Evolutionary conservation across 1,140 invertebrate genomes (phyloP), one percentile per base, ranked within the genome.

Genomic region (Bombus waltoni): DNA sequence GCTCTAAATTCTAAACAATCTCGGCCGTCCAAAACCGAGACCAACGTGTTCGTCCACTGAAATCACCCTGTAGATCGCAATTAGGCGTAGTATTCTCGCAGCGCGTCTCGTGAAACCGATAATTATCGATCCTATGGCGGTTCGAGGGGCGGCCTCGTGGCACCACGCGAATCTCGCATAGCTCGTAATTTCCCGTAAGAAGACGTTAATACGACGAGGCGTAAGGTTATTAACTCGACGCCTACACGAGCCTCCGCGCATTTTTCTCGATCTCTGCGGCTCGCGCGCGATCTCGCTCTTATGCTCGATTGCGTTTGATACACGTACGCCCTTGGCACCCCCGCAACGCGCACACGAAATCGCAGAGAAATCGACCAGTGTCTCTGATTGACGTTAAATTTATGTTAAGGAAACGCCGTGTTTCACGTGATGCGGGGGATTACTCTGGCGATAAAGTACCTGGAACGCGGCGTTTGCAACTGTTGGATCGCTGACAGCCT

Each of bases 201-300:
- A 71, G 83, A 85, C 83, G 57, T 80, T 85, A 85, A 85, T 85
- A 66, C 83, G 83, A 85, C 77, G 83, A 85, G 83, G 84, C 79
- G 79, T 86, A 86, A 86, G 68, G 84, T 81, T 86, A 86, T 86
- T 86, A 86, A 86, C 84, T 81, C 44, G 78, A 57, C 78, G 59
- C 84, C 84, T 47, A 86, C 84, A 62, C 78, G 75, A 53, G 25
- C 68, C 62, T 28, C 4, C 28, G 53, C n/a, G 32, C 25, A 32
- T 38, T 85, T 80, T 85, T 80, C 44, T 32, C 74, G n/a, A 25
- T 28, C 25, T 28, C 22, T 15, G 22, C 3, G n/a, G 32, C 38
- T 65, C 53, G 72, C 28, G 62, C 38, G 81, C 62, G 47, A 62
- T 53, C 3, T 57, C 5, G 22, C 40, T 32, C 22, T 65, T 22